Evolutionary conservation across 2,113 vertebrate species (phyloP).

Genomic region (Xyliphius kryptos): DNA sequence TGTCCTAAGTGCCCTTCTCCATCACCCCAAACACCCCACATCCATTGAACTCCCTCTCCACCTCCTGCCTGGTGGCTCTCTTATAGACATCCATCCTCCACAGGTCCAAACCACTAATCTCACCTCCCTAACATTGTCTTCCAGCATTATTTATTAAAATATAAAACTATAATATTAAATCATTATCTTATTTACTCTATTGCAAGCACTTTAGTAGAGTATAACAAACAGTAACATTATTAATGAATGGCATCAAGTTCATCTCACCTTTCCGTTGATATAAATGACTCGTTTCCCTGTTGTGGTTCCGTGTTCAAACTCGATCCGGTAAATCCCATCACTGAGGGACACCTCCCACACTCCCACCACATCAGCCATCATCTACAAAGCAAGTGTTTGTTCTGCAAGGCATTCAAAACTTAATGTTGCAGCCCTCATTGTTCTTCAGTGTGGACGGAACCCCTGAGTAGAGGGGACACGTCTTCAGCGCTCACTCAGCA

Average conservation of each 20-base stretch:
- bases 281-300: slow-evolving; percentile 85
- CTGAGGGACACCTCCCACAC: slow-evolving; percentile 88
- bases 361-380: slow-evolving; percentile 81
- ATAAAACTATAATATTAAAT: too few species aligned
- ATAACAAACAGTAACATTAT: neutral
- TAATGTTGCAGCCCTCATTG: neutral
- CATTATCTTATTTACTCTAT: neutral
- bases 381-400: slow-evolving; percentile 28
- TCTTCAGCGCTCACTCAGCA: slow-evolving; percentile 33
- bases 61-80: too few species aligned
- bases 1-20: too few species aligned
- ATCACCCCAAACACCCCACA: too few species aligned
- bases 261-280: slow-evolving; percentile 83
- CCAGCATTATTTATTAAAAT: too few species aligned
- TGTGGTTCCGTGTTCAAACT: slow-evolving; percentile 91
- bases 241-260: neutral
- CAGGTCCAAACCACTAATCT: too few species aligned
- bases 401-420: too few species aligned
- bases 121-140: too few species aligned
- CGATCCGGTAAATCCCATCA: slow-evolving; percentile 83
- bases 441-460: slow-evolving; percentile 26
- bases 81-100: too few species aligned
- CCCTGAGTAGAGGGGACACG: neutral
- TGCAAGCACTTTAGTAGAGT: neutral
- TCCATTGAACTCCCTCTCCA: too few species aligned